Conservation (phyloP, 2,888 invertebrate genomes). For the Notodonta ziczac region DNA sequence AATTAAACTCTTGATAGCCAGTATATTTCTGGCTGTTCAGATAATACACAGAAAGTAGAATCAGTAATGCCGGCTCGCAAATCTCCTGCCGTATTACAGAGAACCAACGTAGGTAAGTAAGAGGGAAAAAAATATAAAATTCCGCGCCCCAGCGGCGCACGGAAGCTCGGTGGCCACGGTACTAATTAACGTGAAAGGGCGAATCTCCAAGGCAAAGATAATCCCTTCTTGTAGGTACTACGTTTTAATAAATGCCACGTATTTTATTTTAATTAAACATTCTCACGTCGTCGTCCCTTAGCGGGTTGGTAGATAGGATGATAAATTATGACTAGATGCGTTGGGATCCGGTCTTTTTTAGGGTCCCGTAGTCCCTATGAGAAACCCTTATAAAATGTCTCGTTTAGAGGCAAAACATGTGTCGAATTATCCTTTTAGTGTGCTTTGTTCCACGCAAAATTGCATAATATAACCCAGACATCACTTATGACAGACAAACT, state of each 20-base stretch:
- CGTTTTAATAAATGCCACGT: slow-evolving; percentile 60
- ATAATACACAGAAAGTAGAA: no score
- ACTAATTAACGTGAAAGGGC: slow-evolving; percentile 57
- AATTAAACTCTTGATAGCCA: not conserved
- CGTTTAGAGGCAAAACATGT: no score
- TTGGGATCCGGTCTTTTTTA: slow-evolving; percentile 22
- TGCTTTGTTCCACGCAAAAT: no score
- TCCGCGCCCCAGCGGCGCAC: slow-evolving; percentile 21
- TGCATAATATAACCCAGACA: no score
- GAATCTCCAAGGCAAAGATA: slow-evolving; percentile 53
- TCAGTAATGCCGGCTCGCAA: not conserved
- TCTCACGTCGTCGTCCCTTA: slow-evolving; percentile 46
- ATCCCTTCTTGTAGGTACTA: slow-evolving; percentile 55
- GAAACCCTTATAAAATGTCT: no score
- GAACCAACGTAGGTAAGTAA: not conserved
- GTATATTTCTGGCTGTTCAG: no score
- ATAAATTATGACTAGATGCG: slow-evolving; percentile 32
- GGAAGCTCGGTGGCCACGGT: slow-evolving; percentile 38
- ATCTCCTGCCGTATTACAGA: not conserved
- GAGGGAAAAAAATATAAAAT: slow-evolving; percentile 16
- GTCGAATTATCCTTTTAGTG: no score
- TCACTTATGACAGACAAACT: no score
- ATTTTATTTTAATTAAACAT: slow-evolving; percentile 71
- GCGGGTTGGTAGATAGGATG: slow-evolving; percentile 30
- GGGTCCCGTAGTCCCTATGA: no score